Evolutionary conservation across 2,888 invertebrate species (phyloP), one percentile per base, ranked within the genome.

Genomic region (Tridacna gigas): DNA sequence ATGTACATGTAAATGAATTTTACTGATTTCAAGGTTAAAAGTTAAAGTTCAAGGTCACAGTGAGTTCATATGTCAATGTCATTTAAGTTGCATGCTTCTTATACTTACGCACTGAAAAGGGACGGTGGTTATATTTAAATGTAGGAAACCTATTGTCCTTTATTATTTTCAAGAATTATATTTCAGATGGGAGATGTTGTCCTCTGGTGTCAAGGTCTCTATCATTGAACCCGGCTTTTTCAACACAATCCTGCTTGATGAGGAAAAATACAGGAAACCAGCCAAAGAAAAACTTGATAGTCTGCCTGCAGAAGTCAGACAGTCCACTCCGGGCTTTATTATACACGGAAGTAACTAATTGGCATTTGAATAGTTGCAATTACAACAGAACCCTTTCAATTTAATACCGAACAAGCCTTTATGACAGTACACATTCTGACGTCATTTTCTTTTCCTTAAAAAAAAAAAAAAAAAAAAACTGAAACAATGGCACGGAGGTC

Each of bases 181-280:
- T 26, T 15, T 22, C 22, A 66, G 66, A 15, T 28, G 22, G 66
- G 74, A 74, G n/a, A 20, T 74, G 25, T 18, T 56, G 28, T 26
- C 15, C 22, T 56, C 25, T 9, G 74, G 74, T 18, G 51, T 74
- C 18, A 56, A 22, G 47, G 51, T 74, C 3, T 56, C 51, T 9
- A 74, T 74, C 9, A 56, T 74, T n/a, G 74, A 74, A 25, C 74
- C 74, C n/a, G 74, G 74, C 20, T 74, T 74, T 28, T 56, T 56
- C 26, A 51, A 56, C n/a, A 74, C 74, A 12, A 22, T 60, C 0
- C 60, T 74, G 28, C 3, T 56, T 5, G 60, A 74, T 48, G 74
- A 56, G 4, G 56, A 51, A 22, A 51, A 18, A 56, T 56, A 28
- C 12, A 56, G 26, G n/a, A 74, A 22, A 22, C 25, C 51, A 26